Base-by-base conservation (phyloP, 2,113 vertebrate genomes). In the Larimichthys polyactis region DNA sequence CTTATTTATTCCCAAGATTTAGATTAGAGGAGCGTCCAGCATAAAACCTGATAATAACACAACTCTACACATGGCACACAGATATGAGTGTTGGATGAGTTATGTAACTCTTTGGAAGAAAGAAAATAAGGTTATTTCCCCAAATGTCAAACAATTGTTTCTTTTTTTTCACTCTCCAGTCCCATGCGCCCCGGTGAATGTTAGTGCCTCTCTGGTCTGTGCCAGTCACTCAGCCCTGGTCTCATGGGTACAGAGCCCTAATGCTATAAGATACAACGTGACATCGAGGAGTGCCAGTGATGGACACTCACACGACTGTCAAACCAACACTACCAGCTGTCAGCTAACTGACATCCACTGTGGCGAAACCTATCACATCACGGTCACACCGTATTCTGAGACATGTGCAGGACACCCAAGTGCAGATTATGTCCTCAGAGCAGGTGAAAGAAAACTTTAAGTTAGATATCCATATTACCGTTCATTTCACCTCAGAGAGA, bases 151-250 rank as follows among this genome's bases (percentile, higher is more conserved):
- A 32, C 0, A 32, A 32, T 32, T 9, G 2, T 43, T 55, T 14
- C 44, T 55, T 24, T 59, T n/a, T 36, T 78, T 77, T 58, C 54
- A 4, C 59, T 63, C 48, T 29, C 17, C 84, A 95, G 95, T 86
- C 27, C 86, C 93, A 0, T 95, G 95, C 54, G 52, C 93, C 4
- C 94, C 94, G 2, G 68, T 87, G 76, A 92, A 92, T 16, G 83
- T 95, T 11, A 87, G 66, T 1, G 67, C 90, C 49, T 4, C 76
- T 6, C 59, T 92, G 65, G 36, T 83, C 40, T 95, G 95, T 73
- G 71, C 32, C 2, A 82, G 72, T 63, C 82, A 77, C 63, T 89
- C 87, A 20, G 91, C 87, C 29, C 40, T 79, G 72, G 85, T 95
- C 14, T 91, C 77, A 1, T 95, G 94, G 94, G 52, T 54, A 4